These are phyloP conservation scores for Nycticryphes semicollaris DNA, from an alignment of 2,113 vertebrate species.

Conservation along the genomic window DNA sequence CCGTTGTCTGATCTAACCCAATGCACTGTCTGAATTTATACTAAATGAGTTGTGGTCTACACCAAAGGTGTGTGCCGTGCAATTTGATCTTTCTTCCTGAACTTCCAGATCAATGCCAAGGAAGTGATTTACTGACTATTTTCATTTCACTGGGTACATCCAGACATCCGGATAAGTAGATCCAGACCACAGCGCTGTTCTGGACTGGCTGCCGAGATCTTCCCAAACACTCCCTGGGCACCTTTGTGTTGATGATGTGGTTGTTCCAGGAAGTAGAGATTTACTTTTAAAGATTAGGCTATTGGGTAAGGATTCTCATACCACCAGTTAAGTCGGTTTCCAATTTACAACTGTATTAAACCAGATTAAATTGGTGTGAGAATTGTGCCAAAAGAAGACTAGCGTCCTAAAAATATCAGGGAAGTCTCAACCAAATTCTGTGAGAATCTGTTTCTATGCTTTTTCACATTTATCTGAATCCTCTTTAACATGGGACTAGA, in stretches of 20 bases:
- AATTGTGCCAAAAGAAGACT: not conserved
- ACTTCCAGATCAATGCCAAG: constrained; percentile 19
- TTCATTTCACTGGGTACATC: not conserved
- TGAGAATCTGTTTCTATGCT: not conserved
- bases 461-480: not conserved
- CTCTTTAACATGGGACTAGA: not conserved
- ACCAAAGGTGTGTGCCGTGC: not conserved
- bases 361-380: not conserved
- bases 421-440: not conserved
- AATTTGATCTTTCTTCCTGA: constrained; percentile 33
- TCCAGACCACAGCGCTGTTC: not conserved
- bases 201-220: not conserved
- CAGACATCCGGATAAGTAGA: constrained; percentile 5
- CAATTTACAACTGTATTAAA: not conserved
- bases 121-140: constrained; percentile 40
- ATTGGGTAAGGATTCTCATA: not conserved
- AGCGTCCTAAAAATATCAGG: not conserved
- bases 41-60: not conserved
- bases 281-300: constrained; percentile 11
- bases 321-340: not conserved
- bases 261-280: constrained; percentile 52
- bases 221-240: not conserved
- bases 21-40: constrained; percentile 26
- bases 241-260: not conserved
- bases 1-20: not conserved